Conservation (phyloP, 2,113 vertebrate genomes). For the Eudyptes chrysolophus region DNA sequence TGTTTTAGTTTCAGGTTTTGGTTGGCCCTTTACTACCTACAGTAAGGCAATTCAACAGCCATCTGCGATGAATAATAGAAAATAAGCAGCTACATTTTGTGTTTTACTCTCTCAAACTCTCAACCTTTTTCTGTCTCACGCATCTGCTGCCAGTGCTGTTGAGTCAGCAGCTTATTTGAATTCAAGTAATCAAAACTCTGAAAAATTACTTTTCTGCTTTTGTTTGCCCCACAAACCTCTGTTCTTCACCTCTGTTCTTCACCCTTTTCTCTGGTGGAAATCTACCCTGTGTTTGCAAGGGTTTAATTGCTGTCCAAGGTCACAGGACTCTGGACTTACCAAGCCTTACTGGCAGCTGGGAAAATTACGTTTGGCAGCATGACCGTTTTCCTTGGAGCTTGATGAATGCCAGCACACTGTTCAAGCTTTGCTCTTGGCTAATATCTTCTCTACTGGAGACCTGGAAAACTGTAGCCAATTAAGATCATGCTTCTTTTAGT, state of each 20-base stretch:
- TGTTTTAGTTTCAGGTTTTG: background rate
- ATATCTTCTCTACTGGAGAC: background rate
- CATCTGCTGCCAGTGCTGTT: slow-evolving; percentile 40
- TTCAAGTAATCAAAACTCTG: slow-evolving; percentile 37
- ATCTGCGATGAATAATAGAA: background rate
- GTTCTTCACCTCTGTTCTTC: background rate
- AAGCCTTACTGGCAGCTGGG: background rate
- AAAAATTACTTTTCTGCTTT: slow-evolving; percentile 17
- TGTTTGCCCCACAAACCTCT: background rate
- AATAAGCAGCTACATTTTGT: background rate
- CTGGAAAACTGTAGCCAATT: background rate
- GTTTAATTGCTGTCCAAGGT: slow-evolving; percentile 6
- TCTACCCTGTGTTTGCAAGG: background rate
- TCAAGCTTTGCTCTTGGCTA: background rate
- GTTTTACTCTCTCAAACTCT: background rate
- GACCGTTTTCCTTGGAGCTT: background rate
- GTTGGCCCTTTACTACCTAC: background rate
- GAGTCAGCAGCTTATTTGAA: slow-evolving; percentile 51
- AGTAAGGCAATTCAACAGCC: background rate
- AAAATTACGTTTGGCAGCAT: slow-evolving; percentile 30
- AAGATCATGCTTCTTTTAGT: background rate
- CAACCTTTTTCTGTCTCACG: background rate
- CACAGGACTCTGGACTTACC: background rate
- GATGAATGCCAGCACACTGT: background rate
- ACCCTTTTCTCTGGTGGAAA: background rate